Evolutionary conservation across 1,140 invertebrate genomes (phyloP).

Genomic region (Branchinecta lindahli): DNA sequence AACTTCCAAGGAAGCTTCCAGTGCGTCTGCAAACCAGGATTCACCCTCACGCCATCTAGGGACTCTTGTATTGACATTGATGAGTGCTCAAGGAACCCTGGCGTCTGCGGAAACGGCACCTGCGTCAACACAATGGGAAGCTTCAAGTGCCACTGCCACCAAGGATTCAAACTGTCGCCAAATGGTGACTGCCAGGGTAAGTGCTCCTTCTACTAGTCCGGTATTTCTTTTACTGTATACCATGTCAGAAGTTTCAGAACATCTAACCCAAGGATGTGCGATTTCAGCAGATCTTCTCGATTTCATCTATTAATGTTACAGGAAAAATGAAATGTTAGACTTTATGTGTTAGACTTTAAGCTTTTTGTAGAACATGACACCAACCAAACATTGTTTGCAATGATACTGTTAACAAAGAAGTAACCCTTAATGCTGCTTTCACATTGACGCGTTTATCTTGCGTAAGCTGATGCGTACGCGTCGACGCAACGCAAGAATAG

Average conservation of each 20-base stretch:
- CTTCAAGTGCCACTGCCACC: conserved; percentile 61
- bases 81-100: conserved; percentile 51
- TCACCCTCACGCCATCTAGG: conserved; percentile 38
- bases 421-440: too few relatives aligned
- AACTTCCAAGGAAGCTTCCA: conserved; percentile 56
- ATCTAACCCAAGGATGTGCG: too few relatives aligned
- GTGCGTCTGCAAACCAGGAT: conserved; percentile 41
- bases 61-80: conserved; percentile 57
- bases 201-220: conserved; percentile 20
- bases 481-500: too few relatives aligned
- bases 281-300: too few relatives aligned
- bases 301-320: too few relatives aligned
- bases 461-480: too few relatives aligned
- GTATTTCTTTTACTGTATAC: not conserved
- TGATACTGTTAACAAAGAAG: too few relatives aligned
- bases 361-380: too few relatives aligned
- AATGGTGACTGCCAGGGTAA: conserved; percentile 68
- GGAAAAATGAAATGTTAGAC: too few relatives aligned
- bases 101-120: conserved; percentile 63
- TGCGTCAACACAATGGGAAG: conserved; percentile 59
- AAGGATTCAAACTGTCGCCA: conserved; percentile 62
- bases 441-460: too few relatives aligned
- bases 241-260: conserved; percentile 16
- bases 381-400: too few relatives aligned
- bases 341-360: too few relatives aligned